phyloP scores from a whole-genome alignment of 2,888 invertebrate species.

The Autographa gamma region DNA sequence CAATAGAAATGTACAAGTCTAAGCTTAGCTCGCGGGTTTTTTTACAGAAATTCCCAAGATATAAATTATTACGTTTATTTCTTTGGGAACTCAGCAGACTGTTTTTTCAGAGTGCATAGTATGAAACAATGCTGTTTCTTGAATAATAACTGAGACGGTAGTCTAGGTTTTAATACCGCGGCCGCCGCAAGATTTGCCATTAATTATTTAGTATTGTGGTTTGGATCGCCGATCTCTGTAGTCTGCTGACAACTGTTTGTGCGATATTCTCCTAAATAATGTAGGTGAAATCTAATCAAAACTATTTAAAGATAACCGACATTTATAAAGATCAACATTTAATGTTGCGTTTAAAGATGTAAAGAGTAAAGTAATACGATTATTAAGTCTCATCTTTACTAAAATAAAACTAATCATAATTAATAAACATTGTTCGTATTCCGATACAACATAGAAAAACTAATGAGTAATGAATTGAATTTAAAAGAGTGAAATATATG shows the following conservation, averaged over 20 bases:
- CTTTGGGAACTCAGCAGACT: slow-evolving; percentile 16
- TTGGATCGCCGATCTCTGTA: slow-evolving; percentile 15
- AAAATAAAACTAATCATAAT: too few species aligned
- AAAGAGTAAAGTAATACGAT: too few species aligned
- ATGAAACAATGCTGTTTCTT: slow-evolving; percentile 36
- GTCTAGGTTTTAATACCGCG: slow-evolving; percentile 38
- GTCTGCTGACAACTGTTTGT: slow-evolving; percentile 23
- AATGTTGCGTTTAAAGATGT: too few species aligned
- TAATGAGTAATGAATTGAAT: too few species aligned
- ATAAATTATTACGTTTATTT: background rate
- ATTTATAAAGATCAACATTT: too few species aligned
- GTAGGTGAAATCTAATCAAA: background rate
- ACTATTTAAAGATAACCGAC: too few species aligned
- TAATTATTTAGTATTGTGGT: slow-evolving; percentile 52
- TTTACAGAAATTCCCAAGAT: background rate
- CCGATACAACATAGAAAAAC: too few species aligned
- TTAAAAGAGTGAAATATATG: too few species aligned
- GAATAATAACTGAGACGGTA: slow-evolving; percentile 42
- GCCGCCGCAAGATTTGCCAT: slow-evolving; percentile 46
- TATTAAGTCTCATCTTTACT: too few species aligned
- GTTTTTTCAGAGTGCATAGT: slow-evolving; percentile 30
- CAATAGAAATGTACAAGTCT: too few species aligned
- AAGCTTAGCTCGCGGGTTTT: background rate
- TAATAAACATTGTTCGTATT: too few species aligned
- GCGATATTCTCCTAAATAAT: background rate